Evolutionary conservation across 2,888 invertebrate species (phyloP), one percentile per base, ranked within the genome.

Genomic region (Synanthedon tipuliformis): DNA sequence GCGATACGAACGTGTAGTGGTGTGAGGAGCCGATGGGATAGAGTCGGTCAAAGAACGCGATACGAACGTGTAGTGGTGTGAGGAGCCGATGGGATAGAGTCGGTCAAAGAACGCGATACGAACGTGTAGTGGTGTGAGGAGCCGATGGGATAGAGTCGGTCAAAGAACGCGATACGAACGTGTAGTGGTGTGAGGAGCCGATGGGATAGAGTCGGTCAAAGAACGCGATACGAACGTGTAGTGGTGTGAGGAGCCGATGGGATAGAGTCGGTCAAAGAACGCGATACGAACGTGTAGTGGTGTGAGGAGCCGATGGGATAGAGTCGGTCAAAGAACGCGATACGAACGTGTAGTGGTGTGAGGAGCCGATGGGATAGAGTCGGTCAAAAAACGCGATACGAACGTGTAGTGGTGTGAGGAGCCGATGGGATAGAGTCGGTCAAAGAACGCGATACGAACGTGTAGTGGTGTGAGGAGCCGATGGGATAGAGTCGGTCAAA

Each of bases 191-290:
- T 1, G 63, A 69, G 0, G 76, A 66, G 1, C 68, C 64, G 0
- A 70, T 50, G 0, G 81, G 83, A 56, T 83, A 85, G 0, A 81
- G 63, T 0, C 81, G 57, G n/a, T n/a, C n/a, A n/a, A n/a, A n/a
- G n/a, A 8, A 52, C 41, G 15, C n/a, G 12, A 16, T 52, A 63
- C 64, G 61, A 51, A 80, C 84, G 79, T 74, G 61, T 71, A 77
- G 56, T 79, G 78, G 11, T 73, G 72, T 1, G 63, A 69, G 0
- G 76, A 66, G 1, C 68, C 64, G 0, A 70, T 50, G 0, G 81
- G 83, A 56, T 83, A 85, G 0, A 81, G 63, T 0, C 81, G 57
- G n/a, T n/a, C n/a, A n/a, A n/a, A n/a, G n/a, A 8, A 52, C 41
- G 15, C n/a, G 12, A 16, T 52, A 63, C 64, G 61, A 51, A 80